Evolutionary conservation across 1,140 invertebrate genomes (phyloP).

Genomic region (Neodiprion virginianus): DNA sequence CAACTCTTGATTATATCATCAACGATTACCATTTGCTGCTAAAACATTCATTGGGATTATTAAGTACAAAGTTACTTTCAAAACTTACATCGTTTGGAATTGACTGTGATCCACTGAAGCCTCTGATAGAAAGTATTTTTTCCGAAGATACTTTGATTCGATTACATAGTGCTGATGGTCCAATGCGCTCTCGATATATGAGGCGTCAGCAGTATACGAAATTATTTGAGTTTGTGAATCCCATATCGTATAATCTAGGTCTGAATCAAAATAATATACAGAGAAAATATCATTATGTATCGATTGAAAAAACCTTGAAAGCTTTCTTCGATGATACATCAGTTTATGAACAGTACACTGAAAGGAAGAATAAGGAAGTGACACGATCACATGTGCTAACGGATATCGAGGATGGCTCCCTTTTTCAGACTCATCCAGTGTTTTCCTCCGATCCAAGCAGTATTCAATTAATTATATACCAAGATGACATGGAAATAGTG

Average conservation of each 20-base stretch:
- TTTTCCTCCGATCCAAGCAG: conserved; percentile 14
- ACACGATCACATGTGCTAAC: conserved; percentile 1
- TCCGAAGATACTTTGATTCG: background rate
- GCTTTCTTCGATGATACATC: conserved; percentile 13
- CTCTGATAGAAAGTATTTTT: background rate
- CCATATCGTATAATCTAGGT: conserved; percentile 3
- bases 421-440: background rate
- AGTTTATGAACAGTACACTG: conserved; percentile 14
- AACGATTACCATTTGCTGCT: background rate
- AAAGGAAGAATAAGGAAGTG: background rate
- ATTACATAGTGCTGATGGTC: background rate
- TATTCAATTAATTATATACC: conserved; percentile 21
- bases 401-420: conserved; percentile 15
- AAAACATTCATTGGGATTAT: background rate
- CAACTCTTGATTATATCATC: conserved; percentile 1
- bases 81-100: background rate
- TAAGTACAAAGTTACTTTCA: background rate
- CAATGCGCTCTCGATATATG: background rate
- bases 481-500: conserved; percentile 15
- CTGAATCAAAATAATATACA: conserved; percentile 18
- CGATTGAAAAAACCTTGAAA: conserved; percentile 5
- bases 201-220: background rate
- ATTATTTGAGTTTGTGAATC: conserved; percentile 8
- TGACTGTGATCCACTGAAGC: background rate
- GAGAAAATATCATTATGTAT: conserved; percentile 19